Evolutionary conservation across 2,113 vertebrate species (phyloP), one percentile per base, ranked within the genome.

Genomic region (Dasyprocta punctata): DNA sequence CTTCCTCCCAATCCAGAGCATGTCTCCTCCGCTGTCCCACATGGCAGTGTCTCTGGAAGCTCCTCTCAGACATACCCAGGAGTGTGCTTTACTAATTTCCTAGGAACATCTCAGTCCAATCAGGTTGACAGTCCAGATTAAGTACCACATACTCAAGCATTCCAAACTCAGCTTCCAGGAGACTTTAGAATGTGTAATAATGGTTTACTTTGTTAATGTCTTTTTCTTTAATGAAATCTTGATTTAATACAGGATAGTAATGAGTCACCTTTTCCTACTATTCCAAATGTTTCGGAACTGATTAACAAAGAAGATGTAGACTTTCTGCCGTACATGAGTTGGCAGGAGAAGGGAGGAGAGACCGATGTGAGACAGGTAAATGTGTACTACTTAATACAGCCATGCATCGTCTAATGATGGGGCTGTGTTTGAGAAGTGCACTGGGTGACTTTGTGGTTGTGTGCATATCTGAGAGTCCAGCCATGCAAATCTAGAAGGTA

Each of bases 231-330:
- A 95, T 24, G 49, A 67, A n/a, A 58, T 75, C 96, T 71, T 95
- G 41, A 80, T 98, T 98, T 78, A 33, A 73, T 95, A 49, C 83
- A 98, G 96, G 98, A 98, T 95, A 44, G 98, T 98, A 97, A 98
- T 44, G 93, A 98, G 28, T 86, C 67, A 19, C 89, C 60, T 81
- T 82, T 61, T 63, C 41, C 90, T 88, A n/a, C 94, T 73, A 89
- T 24, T 91, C 99, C 99, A 61, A 98, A 99, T 96, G 92, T 99
- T 92, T 96, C 96, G 49, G 98, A 99, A 97, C 91, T 99, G 86
- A 97, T 99, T 38, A 97, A 98, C 69, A 97, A 99, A 75, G 99
- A 99, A 97, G 98, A 99, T 87, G 98, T 99, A 80, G 99, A 99
- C 97, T 97, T 99, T 98, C 98, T 99, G 56, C 98, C 99, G 0